Percentiles rank a stretch among this genome's conserved stretches.
phyloP scores from a whole-genome alignment of 2,797 vertebrate genomes.

The Lutjanus campechanus region DNA sequence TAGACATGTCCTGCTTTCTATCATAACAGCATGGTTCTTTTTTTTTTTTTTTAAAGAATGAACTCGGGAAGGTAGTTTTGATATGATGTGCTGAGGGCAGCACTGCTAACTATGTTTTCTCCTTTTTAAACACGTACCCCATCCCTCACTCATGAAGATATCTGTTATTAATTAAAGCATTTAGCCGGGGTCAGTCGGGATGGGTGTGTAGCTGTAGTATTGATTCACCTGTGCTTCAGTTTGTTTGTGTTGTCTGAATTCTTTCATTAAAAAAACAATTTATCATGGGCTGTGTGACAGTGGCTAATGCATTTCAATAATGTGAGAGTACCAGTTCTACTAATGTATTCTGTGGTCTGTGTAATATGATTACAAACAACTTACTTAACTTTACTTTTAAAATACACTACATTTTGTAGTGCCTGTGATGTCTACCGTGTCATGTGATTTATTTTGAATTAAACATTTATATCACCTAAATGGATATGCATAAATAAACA shows the following conservation, averaged over 20 bases:
- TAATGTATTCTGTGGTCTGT: not conserved
- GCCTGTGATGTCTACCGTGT: not conserved
- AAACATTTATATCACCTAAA: not conserved
- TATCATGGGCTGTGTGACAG: not conserved
- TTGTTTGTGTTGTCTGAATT: not conserved
- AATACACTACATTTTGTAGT: constrained; percentile 1
- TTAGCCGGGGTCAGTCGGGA: too few species aligned
- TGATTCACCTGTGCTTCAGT: not conserved
- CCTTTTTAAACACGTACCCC: too few species aligned
- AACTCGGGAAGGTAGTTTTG: too few species aligned
- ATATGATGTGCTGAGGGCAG: too few species aligned
- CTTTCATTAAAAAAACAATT: not conserved
- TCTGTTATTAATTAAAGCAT: too few species aligned
- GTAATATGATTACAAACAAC: constrained; percentile 2
- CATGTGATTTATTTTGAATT: not conserved
- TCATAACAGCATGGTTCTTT: too few species aligned
- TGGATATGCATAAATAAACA: not conserved
- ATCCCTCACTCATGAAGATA: too few species aligned
- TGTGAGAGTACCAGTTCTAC: not conserved
- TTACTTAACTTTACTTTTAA: not conserved
- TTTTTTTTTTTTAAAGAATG: too few species aligned
- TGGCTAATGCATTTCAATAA: not conserved
- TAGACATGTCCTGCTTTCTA: too few species aligned
- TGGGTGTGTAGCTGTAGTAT: not conserved
- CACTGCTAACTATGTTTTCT: too few species aligned